Conservation (phyloP, 2,888 invertebrate genomes). For the Aproaerema taeniolella region DNA sequence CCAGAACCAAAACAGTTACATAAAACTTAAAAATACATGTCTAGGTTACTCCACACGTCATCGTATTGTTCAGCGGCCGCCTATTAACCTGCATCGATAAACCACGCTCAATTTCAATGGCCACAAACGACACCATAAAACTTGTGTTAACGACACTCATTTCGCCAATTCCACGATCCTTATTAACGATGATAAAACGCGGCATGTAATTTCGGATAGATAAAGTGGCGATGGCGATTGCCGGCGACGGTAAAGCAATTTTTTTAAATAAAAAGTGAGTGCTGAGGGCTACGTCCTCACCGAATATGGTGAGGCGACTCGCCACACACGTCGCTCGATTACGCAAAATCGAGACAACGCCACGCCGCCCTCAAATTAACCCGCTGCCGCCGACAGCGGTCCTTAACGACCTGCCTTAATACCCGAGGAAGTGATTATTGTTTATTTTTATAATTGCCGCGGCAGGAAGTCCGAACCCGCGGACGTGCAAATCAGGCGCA, state of each 20-base stretch:
- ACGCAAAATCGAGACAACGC: constrained; percentile 50
- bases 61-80: constrained; percentile 33
- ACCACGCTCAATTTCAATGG: constrained; percentile 23
- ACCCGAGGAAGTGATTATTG: constrained; percentile 70
- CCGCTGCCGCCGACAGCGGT: constrained; percentile 37
- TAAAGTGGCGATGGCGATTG: constrained; percentile 32
- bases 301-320: constrained; percentile 42
- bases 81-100: constrained; percentile 31
- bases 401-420: constrained; percentile 50
- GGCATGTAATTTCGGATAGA: constrained; percentile 38
- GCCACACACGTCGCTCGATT: constrained; percentile 62
- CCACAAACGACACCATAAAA: constrained; percentile 26
- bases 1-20: too few species aligned
- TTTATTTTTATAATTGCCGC: constrained; percentile 69
- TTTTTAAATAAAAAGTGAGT: constrained; percentile 15
- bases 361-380: constrained; percentile 62
- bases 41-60: constrained; percentile 18
- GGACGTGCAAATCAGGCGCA: constrained; percentile 21
- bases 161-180: constrained; percentile 14
- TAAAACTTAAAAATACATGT: constrained; percentile 9
- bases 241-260: constrained; percentile 23
- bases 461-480: constrained; percentile 54
- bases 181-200: constrained; percentile 19
- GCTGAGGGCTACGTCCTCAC: constrained; percentile 24
- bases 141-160: constrained; percentile 21